A percentile compares a stretch with the other conserved stretches of the same genome.
These are phyloP conservation scores for Masticophis lateralis DNA, from an alignment of 2,797 vertebrate species.

Conservation along the genomic window DNA sequence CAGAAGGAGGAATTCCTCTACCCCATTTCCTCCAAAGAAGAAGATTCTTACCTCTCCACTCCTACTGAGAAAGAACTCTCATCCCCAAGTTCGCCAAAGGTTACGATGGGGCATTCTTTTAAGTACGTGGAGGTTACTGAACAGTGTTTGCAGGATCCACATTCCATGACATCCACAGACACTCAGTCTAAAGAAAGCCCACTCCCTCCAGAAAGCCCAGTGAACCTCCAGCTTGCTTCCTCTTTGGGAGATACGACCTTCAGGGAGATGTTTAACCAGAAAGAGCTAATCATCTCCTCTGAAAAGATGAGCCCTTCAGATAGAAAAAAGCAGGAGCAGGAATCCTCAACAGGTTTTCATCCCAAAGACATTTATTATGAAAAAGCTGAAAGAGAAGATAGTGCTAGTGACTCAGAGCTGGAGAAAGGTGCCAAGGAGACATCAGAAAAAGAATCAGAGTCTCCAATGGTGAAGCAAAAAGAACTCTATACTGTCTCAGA, in stretches of 20 bases:
- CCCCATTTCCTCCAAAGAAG: constrained; percentile 73
- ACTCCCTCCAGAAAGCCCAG: constrained; percentile 19
- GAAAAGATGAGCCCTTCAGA: constrained; percentile 59
- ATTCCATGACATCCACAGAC: constrained; percentile 43
- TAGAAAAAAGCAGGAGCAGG: constrained; percentile 60
- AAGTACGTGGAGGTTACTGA: constrained; percentile 57
- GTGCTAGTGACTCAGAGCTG: constrained; percentile 77
- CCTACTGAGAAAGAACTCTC: constrained; percentile 77
- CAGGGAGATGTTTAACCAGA: constrained; percentile 34
- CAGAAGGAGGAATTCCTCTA: constrained; percentile 51
- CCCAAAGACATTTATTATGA: constrained; percentile 59
- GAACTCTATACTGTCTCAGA: constrained; percentile 53
- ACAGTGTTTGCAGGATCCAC: constrained; percentile 11
- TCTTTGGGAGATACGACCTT: rapidly evolving
- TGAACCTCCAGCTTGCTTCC: neutral
- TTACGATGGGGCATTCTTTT: constrained; percentile 62
- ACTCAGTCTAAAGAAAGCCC: constrained; percentile 3
- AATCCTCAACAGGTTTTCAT: constrained; percentile 56
- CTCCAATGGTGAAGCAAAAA: constrained; percentile 48
- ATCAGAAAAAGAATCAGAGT: constrained; percentile 82
- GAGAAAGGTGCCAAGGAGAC: constrained; percentile 90
- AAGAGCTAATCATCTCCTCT: constrained; percentile 38
- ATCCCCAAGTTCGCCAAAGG: constrained; percentile 72
- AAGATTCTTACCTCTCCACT: constrained; percentile 70
- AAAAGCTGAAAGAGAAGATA: constrained; percentile 74